phyloP scores from a whole-genome alignment of 2,797 vertebrate species.

The Myripristis jacobus region DNA sequence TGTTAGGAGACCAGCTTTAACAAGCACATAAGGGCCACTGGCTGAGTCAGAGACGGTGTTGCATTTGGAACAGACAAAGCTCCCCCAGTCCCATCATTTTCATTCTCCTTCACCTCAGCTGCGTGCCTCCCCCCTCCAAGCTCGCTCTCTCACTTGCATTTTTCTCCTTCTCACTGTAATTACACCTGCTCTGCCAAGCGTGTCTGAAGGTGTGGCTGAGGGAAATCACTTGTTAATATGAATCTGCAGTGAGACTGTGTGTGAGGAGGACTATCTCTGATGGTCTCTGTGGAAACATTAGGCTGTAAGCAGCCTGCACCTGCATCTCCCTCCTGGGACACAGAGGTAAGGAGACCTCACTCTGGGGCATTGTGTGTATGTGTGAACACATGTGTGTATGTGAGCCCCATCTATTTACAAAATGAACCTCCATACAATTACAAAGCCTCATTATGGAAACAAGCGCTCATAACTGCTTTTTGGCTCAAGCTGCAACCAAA shows the following conservation, averaged over 20 bases:
- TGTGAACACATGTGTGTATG: conserved; percentile 12
- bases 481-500: conserved; percentile 21
- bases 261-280: conserved; percentile 76
- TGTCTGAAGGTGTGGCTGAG: conserved; percentile 76
- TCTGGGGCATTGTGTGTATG: conserved; percentile 50
- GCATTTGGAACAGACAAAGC: conserved; percentile 39
- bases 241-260: conserved; percentile 73
- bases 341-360: conserved; percentile 57
- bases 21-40: conserved; percentile 66
- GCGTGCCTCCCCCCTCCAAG: conserved; percentile 11
- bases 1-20: conserved; percentile 73
- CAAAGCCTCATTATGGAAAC: conserved; percentile 36
- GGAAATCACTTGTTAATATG: conserved; percentile 79
- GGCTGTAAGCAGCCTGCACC: conserved; percentile 78
- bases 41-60: conserved; percentile 52
- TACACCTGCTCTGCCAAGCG: conserved; percentile 79
- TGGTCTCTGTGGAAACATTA: conserved; percentile 87
- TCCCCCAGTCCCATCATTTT: conserved; percentile 54
- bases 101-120: conserved; percentile 49
- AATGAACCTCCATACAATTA: conserved; percentile 60
- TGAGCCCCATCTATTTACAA: conserved; percentile 58
- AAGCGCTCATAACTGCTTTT: conserved; percentile 19
- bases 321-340: conserved; percentile 68
- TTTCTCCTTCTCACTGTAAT: conserved; percentile 69
- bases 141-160: conserved; percentile 28